Percentiles rank a stretch among this genome's conserved stretches.
Conservation (phyloP, 1,140 invertebrate genomes). For the Meloidogyne hapla region DNA sequence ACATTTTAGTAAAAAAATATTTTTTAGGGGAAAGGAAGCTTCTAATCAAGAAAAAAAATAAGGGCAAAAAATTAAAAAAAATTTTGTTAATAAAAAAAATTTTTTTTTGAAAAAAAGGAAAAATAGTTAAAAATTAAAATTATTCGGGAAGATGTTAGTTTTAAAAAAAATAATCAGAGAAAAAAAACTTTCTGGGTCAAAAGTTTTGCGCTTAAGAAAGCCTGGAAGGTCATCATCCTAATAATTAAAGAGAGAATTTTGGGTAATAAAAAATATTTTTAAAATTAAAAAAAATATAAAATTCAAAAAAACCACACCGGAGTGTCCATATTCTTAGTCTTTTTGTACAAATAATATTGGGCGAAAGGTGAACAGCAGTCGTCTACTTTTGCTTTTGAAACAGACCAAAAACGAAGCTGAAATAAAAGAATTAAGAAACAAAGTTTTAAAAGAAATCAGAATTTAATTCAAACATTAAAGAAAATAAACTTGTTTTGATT, state of each 20-base stretch:
- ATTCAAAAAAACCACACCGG: conserved; percentile 1
- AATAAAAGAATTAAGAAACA: background rate
- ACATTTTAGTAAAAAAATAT: background rate
- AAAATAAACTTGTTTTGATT: no score
- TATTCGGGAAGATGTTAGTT: background rate
- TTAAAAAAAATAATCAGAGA: background rate
- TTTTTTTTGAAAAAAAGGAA: no score
- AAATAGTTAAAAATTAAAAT: background rate
- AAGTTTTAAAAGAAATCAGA: no score
- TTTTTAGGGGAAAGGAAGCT: background rate
- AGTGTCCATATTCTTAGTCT: conserved; percentile 5
- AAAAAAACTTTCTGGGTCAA: conserved; percentile 51
- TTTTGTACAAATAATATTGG: conserved; percentile 55
- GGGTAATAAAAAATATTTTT: background rate
- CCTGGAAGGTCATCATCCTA: conserved; percentile 25
- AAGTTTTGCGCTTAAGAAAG: conserved; percentile 35
- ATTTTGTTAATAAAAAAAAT: no score
- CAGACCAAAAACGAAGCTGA: conserved; percentile 59
- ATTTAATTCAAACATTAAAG: no score
- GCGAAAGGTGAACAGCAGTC: conserved; percentile 63
- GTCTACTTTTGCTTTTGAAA: conserved; percentile 61
- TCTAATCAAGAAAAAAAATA: background rate
- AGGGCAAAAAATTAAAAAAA: conserved; percentile 9
- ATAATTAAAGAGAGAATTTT: conserved; percentile 14
- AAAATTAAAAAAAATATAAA: background rate